Evolutionary conservation across 1,140 invertebrate genomes (phyloP).

Genomic region (Diprion similis): DNA sequence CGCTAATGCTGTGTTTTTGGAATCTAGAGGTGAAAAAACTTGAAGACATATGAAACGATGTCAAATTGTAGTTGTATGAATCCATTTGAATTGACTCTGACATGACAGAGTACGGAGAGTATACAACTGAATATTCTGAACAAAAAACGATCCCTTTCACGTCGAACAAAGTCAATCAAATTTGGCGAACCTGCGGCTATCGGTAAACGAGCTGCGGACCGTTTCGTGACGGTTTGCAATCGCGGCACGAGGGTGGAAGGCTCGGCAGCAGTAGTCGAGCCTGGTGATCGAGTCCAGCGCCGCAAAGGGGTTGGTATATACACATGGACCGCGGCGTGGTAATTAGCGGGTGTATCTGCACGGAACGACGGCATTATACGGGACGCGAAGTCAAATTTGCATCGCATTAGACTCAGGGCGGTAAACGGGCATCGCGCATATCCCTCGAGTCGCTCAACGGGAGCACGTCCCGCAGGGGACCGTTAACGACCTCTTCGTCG

Average conservation of each 20-base stretch:
- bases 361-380: slow-evolving; percentile 14
- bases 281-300: not conserved
- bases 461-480: not conserved
- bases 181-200: not conserved
- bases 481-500: not conserved
- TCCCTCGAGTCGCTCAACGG: not conserved
- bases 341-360: slow-evolving; percentile 13
- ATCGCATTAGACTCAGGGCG: slow-evolving; percentile 11
- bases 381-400: slow-evolving; percentile 7
- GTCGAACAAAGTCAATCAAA: not conserved
- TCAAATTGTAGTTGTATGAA: no score
- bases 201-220: not conserved
- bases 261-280: no score
- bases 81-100: no score
- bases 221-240: not conserved
- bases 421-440: not conserved
- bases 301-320: not conserved
- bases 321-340: not conserved
- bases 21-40: no score
- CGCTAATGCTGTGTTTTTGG: no score
- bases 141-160: not conserved
- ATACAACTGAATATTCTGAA: no score
- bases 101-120: no score
- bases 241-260: not conserved
- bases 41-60: no score